A percentile compares a stretch with the other conserved stretches of the same genome.
Conservation (phyloP, 2,888 invertebrate genomes). For the Diogma glabrata region DNA sequence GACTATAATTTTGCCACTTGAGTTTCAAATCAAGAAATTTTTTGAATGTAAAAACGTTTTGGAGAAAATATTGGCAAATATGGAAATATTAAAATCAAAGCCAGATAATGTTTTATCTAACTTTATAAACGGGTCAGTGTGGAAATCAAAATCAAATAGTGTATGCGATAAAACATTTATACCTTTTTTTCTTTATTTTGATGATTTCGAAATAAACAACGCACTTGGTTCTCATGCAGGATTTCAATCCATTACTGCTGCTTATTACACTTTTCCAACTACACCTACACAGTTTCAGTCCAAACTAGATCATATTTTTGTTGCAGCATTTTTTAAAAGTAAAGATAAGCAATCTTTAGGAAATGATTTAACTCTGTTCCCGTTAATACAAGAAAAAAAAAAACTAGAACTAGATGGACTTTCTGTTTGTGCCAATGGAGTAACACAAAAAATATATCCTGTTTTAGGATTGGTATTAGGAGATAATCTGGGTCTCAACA, state of each 20-base stretch:
- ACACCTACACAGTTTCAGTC: background rate
- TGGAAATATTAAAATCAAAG: background rate
- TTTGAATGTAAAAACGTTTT: background rate
- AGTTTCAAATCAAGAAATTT: background rate
- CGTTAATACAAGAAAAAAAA: background rate
- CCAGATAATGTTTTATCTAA: background rate
- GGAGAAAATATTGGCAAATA: background rate
- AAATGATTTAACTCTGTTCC: background rate
- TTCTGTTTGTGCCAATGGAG: background rate
- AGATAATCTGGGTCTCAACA: background rate
- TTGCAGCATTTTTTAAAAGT: background rate
- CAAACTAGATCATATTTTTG: background rate
- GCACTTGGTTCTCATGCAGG: background rate
- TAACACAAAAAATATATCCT: background rate
- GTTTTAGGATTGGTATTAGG: slow-evolving; percentile 1
- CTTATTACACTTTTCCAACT: background rate
- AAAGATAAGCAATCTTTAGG: background rate
- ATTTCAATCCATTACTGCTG: background rate
- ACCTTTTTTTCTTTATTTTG: background rate
- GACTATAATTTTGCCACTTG: background rate
- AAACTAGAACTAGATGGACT: background rate
- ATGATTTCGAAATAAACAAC: slow-evolving; percentile 1
- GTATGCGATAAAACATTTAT: background rate
- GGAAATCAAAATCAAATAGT: background rate
- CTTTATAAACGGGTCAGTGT: background rate